Base-by-base conservation (phyloP, 1,140 invertebrate species). In the Drosophila pectinifera region DNA sequence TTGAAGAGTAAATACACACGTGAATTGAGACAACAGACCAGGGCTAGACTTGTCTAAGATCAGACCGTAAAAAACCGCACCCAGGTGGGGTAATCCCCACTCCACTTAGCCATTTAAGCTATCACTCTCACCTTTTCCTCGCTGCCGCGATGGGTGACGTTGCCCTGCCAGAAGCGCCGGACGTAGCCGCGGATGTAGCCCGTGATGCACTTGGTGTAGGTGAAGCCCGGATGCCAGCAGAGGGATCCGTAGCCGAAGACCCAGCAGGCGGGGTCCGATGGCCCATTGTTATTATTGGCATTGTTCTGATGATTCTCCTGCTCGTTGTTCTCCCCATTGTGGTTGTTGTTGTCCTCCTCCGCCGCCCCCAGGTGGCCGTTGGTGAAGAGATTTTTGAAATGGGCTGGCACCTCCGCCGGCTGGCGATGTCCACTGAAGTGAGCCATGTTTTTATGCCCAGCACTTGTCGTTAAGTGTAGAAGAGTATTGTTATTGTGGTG, bases 211-310 rank as follows among this genome's bases (percentile, higher is more conserved):
- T 95, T 94, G 64, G 94, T 93, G 90, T 95, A 97, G 62, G 95
- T 93, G 89, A 98, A 98, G 26, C 97, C 97, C 0, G 97, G 97
- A 91, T 96, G 94, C 97, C 97, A 98, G 92, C 96, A 97, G 4
- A 98, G 89, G 1, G 96, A 97, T 11, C 97, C 97, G 80, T 98
- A 98, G 0, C 96, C 97, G 80, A 97, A 98, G 14, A 98, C 94
- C 97, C 96, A 97, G 20, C 95, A 80, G 26, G 73, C 49, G 8
- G 81, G 13, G 58, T 89, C 41, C 38, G 64, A 24, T 14, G 70
- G 70, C 6, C 55, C 58, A 26, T 75, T 68, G 31, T 75, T 80
- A 6, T 68, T 80, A 16, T 38, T 54, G 49, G 49, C 49, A 36
- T 78, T 68, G 20, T 49, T 80, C 26, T 20, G 68, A 6, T 36